Percentiles rank a stretch among this genome's conserved stretches.
Evolutionary conservation across 2,113 vertebrate species (phyloP).

Genomic region (Oenanthe oenanthe): DNA sequence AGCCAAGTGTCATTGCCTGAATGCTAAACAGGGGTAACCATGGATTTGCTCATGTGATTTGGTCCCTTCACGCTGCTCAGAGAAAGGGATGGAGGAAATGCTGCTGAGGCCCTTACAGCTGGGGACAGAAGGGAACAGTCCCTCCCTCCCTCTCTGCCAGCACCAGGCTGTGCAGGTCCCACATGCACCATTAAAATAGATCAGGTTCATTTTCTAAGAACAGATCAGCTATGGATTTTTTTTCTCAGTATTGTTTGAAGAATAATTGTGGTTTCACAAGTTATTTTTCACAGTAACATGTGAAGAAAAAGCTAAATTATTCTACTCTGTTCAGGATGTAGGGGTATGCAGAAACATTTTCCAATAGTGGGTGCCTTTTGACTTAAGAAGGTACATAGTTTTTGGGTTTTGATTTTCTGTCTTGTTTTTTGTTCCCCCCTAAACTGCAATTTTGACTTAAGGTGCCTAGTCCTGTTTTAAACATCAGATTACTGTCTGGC

Average conservation of each 20-base stretch:
- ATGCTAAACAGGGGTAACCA: slow-evolving; percentile 55
- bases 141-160: background rate
- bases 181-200: rapidly evolving
- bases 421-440: rapidly evolving
- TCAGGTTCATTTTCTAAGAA: background rate
- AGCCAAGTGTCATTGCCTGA: background rate
- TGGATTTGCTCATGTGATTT: slow-evolving; percentile 42
- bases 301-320: background rate
- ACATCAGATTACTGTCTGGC: background rate
- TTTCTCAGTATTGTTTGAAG: background rate
- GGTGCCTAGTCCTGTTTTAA: background rate
- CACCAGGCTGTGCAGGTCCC: background rate
- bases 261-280: slow-evolving; percentile 3
- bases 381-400: background rate
- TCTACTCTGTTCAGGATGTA: background rate
- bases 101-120: background rate
- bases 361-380: background rate
- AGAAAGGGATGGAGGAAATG: background rate
- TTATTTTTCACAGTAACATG: background rate
- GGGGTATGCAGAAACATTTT: background rate
- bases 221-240: background rate
- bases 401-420: background rate
- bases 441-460: background rate
- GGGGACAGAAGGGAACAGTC: background rate
- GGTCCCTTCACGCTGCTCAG: background rate